phyloP scores from a whole-genome alignment of 1,140 invertebrate genomes.

The Drosophila tropicalis region DNA sequence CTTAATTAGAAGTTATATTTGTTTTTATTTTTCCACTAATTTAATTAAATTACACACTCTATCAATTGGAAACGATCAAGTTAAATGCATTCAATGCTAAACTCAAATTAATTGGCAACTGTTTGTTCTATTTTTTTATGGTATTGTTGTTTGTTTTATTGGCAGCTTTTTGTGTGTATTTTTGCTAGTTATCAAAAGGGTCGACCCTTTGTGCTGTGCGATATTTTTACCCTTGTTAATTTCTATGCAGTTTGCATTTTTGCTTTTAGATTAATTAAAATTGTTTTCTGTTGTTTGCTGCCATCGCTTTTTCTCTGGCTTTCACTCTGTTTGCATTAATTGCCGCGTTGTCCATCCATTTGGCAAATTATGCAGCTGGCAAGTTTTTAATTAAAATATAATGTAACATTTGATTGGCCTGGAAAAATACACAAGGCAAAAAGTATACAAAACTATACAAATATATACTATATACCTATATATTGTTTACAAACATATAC shows the following conservation, averaged over 20 bases:
- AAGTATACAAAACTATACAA: constrained; percentile 7
- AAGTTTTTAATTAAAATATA: constrained; percentile 81
- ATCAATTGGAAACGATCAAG: too few relatives aligned
- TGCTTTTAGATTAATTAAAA: constrained; percentile 80
- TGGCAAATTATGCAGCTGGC: constrained; percentile 77
- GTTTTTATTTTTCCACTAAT: too few relatives aligned
- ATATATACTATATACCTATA: not conserved
- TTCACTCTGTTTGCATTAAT: constrained; percentile 69
- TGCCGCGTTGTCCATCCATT: constrained; percentile 74
- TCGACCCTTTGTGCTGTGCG: not conserved
- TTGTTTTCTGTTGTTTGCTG: constrained; percentile 52
- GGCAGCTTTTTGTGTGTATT: too few relatives aligned
- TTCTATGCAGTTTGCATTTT: constrained; percentile 50
- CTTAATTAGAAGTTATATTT: too few relatives aligned
- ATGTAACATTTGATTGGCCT: constrained; percentile 69
- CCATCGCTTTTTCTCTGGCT: constrained; percentile 13
- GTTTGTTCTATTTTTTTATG: too few relatives aligned
- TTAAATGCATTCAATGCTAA: too few relatives aligned
- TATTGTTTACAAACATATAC: not conserved
- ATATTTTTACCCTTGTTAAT: constrained; percentile 7
- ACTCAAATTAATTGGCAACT: too few relatives aligned
- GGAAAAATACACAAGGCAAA: constrained; percentile 20
- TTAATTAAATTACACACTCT: too few relatives aligned
- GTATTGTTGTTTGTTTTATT: too few relatives aligned
- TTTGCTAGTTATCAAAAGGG: not conserved